A percentile compares a stretch with the other conserved stretches of the same genome.
These are phyloP conservation scores for Mionectes macconnelli DNA, from an alignment of 2,113 vertebrate species.

Conservation along the genomic window DNA sequence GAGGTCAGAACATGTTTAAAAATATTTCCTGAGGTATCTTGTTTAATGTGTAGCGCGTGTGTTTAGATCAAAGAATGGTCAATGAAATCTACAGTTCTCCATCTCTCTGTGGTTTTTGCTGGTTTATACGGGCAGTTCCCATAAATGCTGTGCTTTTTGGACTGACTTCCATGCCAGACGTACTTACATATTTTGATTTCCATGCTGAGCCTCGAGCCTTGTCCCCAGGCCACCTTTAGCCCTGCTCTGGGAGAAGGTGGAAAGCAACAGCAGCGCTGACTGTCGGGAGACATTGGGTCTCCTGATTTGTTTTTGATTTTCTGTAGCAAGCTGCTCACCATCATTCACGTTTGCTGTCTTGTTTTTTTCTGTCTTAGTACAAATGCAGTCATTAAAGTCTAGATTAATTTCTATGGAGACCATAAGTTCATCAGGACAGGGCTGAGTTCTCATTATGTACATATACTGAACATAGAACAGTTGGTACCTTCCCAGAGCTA, in stretches of 20 bases:
- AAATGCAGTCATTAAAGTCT: background rate
- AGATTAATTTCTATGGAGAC: background rate
- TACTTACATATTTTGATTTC: background rate
- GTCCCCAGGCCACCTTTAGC: background rate
- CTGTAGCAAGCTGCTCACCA: background rate
- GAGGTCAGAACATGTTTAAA: background rate
- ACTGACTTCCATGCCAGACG: background rate
- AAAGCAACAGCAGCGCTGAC: background rate
- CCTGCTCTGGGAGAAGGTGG: background rate
- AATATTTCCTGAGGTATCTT: background rate
- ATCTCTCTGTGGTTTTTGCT: background rate
- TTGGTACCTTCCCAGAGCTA: background rate
- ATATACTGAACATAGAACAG: background rate
- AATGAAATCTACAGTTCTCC: background rate
- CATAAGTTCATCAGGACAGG: background rate
- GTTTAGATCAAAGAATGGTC: background rate
- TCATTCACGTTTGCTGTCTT: background rate
- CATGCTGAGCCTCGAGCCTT: rapidly evolving
- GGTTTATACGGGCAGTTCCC: background rate
- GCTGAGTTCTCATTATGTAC: background rate
- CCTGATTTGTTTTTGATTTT: background rate
- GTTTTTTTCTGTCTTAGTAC: background rate
- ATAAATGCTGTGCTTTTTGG: background rate
- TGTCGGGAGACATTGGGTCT: rapidly evolving
- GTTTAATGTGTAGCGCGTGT: background rate